Percentiles rank a stretch among this genome's conserved stretches.
Evolutionary conservation across 1,140 invertebrate genomes (phyloP).

Genomic region (Schlechtendalia chinensis): DNA sequence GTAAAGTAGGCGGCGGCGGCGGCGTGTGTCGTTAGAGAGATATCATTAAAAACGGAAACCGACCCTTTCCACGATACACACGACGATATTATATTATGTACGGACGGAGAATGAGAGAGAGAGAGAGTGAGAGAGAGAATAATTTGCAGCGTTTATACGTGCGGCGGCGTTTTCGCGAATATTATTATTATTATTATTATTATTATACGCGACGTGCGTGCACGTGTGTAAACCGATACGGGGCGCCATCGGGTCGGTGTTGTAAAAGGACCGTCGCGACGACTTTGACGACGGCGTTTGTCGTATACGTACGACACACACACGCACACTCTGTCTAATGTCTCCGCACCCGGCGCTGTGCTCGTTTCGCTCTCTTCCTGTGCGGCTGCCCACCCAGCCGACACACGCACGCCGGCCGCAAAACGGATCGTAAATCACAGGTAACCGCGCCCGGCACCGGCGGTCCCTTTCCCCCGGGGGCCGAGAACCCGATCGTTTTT

Average conservation of each 20-base stretch:
- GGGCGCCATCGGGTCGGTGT: slow-evolving; percentile 47
- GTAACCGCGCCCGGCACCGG: background rate
- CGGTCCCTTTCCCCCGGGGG: too few species aligned
- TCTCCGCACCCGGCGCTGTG: too few species aligned
- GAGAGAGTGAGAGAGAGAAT: background rate
- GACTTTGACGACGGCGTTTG: slow-evolving; percentile 25
- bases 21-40: background rate
- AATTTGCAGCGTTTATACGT: background rate
- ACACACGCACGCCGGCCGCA: background rate
- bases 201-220: background rate
- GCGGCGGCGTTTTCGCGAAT: slow-evolving; percentile 37
- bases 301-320: background rate
- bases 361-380: too few species aligned
- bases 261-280: slow-evolving; percentile 37
- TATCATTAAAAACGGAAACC: slow-evolving; percentile 48
- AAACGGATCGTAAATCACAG: slow-evolving; percentile 47
- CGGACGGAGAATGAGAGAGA: background rate
- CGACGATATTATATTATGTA: too few species aligned
- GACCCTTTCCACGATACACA: slow-evolving; percentile 12
- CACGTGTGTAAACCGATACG: slow-evolving; percentile 48
- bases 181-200: slow-evolving; percentile 30
- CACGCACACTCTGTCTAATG: background rate
- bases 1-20: background rate
- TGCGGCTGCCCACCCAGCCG: background rate
- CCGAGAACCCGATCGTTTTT: too few species aligned